Conservation (phyloP, 1,140 invertebrate genomes). For the Antheraea mylitta region DNA sequence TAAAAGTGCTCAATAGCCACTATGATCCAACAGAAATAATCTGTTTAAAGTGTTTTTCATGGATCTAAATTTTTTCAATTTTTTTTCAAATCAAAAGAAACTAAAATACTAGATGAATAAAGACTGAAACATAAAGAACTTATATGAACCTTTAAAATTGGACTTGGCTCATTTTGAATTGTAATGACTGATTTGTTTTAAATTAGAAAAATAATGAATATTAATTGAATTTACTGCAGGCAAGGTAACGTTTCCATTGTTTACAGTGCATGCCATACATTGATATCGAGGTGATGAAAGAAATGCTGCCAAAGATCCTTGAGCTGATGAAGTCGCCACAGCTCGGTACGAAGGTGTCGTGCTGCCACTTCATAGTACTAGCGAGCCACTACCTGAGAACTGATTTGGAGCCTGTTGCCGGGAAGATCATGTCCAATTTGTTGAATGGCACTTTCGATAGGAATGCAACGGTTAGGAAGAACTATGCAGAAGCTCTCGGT, state of each 20-base stretch:
- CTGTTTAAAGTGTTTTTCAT: no score
- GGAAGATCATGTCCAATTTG: conserved; percentile 89
- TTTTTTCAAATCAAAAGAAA: no score
- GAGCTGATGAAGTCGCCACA: conserved; percentile 91
- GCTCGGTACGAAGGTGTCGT: conserved; percentile 91
- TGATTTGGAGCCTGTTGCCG: conserved; percentile 79
- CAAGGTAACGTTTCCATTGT: conserved; percentile 9
- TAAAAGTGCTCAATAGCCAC: no score
- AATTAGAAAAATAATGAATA: no score
- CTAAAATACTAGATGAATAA: no score
- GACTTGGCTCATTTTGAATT: no score
- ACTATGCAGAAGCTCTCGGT: conserved; percentile 90
- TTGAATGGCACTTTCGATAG: conserved; percentile 90
- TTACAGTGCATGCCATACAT: conserved; percentile 90
- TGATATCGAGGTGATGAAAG: conserved; percentile 86
- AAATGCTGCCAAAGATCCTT: conserved; percentile 88
- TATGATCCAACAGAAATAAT: no score
- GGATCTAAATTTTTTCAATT: no score
- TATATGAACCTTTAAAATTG: no score
- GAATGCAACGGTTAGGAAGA: conserved; percentile 90
- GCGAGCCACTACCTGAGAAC: conserved; percentile 81
- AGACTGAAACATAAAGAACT: no score
- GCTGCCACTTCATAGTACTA: conserved; percentile 90
- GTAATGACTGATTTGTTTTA: no score
- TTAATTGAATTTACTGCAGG: no score